These are phyloP conservation scores for Brachionus rubens DNA, from an alignment of 1,140 invertebrate genomes.

Conservation along the genomic window DNA sequence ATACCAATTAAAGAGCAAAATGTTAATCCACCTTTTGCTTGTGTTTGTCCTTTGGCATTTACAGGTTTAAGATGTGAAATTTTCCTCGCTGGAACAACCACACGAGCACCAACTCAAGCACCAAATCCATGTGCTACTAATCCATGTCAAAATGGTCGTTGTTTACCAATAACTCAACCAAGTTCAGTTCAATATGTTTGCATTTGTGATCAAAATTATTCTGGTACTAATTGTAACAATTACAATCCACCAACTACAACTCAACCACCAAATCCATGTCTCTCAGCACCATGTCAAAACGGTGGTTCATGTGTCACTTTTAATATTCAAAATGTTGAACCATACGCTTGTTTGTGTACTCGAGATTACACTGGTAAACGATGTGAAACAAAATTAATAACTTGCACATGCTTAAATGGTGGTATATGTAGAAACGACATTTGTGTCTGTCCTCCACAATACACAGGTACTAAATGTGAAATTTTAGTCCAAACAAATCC, in stretches of 20 bases:
- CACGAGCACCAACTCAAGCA: neutral
- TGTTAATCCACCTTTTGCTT: constrained; percentile 63
- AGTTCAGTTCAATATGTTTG: constrained; percentile 73
- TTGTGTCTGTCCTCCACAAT: neutral
- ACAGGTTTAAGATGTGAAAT: constrained; percentile 70
- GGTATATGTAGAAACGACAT: neutral
- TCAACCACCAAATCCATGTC: constrained; percentile 49
- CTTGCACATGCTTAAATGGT: constrained; percentile 2
- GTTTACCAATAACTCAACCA: constrained; percentile 29
- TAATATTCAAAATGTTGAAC: neutral
- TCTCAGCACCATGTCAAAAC: constrained; percentile 75
- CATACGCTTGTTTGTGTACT: constrained; percentile 37
- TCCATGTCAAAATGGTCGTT: constrained; percentile 16
- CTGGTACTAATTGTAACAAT: constrained; percentile 66
- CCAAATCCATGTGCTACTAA: neutral
- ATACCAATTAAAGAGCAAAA: constrained; percentile 59
- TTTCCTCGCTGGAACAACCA: neutral
- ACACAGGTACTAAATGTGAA: constrained; percentile 18
- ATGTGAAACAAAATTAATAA: neutral
- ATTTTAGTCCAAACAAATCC: neutral
- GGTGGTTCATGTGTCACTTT: constrained; percentile 74
- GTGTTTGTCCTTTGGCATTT: constrained; percentile 64
- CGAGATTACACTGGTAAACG: neutral
- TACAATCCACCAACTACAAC: constrained; percentile 65
- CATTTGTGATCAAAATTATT: constrained; percentile 72